phyloP scores from a whole-genome alignment of 2,113 vertebrate species.

The Phycodurus eques region DNA sequence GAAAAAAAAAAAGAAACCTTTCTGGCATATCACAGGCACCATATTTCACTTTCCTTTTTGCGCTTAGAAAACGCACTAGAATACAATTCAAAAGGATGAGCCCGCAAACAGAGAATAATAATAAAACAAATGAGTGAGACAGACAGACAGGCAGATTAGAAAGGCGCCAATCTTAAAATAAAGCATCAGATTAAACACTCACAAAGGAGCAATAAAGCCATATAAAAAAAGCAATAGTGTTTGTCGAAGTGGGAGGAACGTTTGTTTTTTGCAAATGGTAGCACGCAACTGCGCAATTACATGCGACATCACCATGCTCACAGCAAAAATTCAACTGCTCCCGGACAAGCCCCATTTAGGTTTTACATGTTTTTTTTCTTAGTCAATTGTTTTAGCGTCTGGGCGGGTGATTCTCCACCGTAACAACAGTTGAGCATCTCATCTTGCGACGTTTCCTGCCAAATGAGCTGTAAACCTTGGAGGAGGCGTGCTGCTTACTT shows the following conservation, averaged over 20 bases:
- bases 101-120: constrained; percentile 1
- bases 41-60: constrained; percentile 10
- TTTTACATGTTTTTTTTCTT: neutral
- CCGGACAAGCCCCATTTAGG: neutral
- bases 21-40: constrained; percentile 4
- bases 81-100: constrained; percentile 1
- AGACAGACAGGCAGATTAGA: constrained; percentile 18
- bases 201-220: constrained; percentile 37
- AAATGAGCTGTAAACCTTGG: constrained; percentile 48
- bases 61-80: constrained; percentile 1
- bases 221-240: neutral
- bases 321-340: neutral
- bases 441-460: constrained; percentile 47
- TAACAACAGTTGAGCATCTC: constrained; percentile 50
- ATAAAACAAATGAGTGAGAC: constrained; percentile 17
- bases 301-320: neutral
- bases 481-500: constrained; percentile 54
- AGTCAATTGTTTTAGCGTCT: constrained; percentile 18
- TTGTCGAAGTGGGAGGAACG: constrained; percentile 18
- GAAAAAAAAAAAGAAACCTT: neutral
- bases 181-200: constrained; percentile 4
- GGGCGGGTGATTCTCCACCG: constrained; percentile 29
- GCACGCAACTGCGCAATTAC: constrained; percentile 6
- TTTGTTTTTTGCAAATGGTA: constrained; percentile 16
- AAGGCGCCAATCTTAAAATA: constrained; percentile 19